phyloP scores from a whole-genome alignment of 2,797 vertebrate genomes.

The Cyprinella venusta region DNA sequence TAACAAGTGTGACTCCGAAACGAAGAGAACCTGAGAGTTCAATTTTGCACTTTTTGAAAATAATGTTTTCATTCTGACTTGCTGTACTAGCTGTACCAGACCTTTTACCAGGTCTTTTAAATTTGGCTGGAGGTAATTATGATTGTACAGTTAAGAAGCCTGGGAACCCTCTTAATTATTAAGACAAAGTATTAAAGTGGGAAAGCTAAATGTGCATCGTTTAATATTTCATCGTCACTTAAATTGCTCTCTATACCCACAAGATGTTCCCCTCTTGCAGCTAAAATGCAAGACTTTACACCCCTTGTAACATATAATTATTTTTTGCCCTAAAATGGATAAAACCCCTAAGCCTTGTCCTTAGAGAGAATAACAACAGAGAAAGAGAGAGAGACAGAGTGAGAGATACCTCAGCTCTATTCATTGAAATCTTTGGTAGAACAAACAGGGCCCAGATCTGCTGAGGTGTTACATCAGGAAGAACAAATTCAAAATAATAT shows the following conservation, averaged over 20 bases:
- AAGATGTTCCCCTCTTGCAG: slow-evolving; percentile 42
- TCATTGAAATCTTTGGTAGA: slow-evolving; percentile 35
- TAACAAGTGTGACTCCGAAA: too few species aligned
- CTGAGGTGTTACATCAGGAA: slow-evolving; percentile 4
- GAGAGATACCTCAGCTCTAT: slow-evolving; percentile 11
- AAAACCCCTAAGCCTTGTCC: slow-evolving; percentile 30
- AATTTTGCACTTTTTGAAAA: slow-evolving; percentile 49
- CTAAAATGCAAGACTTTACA: slow-evolving; percentile 42
- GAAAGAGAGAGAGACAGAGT: slow-evolving; percentile 2
- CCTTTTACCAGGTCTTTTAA: slow-evolving; percentile 67
- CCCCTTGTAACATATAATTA: slow-evolving; percentile 36
- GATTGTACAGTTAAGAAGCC: slow-evolving; percentile 66
- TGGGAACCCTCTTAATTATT: slow-evolving; percentile 67
- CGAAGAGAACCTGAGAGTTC: too few species aligned
- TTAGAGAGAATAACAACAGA: slow-evolving; percentile 38
- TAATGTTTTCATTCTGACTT: slow-evolving; percentile 67
- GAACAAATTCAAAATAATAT: not conserved
- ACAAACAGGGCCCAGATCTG: slow-evolving; percentile 26
- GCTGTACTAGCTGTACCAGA: slow-evolving; percentile 58
- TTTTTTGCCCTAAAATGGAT: slow-evolving; percentile 27
- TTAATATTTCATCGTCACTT: slow-evolving; percentile 62
- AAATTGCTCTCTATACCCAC: slow-evolving; percentile 53
- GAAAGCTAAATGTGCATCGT: slow-evolving; percentile 54
- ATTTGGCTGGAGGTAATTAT: slow-evolving; percentile 73
- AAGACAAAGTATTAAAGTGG: slow-evolving; percentile 52